Evolutionary conservation across 1,140 invertebrate species (phyloP), one percentile per base, ranked within the genome.

Genomic region (Trachymyrmex cornetzi): DNA sequence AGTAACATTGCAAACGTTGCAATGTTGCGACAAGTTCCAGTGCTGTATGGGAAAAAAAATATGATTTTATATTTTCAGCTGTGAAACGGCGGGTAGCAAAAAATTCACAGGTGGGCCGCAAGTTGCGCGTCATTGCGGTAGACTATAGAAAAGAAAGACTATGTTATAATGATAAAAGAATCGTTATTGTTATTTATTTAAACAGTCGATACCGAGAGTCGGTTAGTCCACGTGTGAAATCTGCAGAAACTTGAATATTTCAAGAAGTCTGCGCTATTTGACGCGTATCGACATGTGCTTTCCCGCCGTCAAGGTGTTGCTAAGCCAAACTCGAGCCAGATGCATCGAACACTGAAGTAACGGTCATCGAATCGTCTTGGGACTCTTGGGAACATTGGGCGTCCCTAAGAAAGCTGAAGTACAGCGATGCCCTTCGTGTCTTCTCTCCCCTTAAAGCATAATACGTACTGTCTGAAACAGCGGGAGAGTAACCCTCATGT

Each of bases 271-370:
- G n/a, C 19, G 7, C 9, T 48, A 6, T 12, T 22, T 22, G 64
- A 69, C 7, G 44, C 1, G 3, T 7, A 14, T 22, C 27, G 19
- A n/a, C 4, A 34, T 16, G 22, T 0, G 44, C 34, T 16, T 30
- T 16, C 4, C 14, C 11, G 7, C 30, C 14, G n/a, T 69, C 19
- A n/a, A 53, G 3, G 77, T 71, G 77, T 81, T 81, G 77, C 77
- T 57, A 80, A n/a, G 63, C 48, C 27, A 38, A 38, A 34, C 30
- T 34, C 30, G 44, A 22, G 16, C 77, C 77, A 80, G 63, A 48
- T 69, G 30, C 48, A 61, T 14, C 48, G 7, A 2, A 19, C 53
- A 61, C 14, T 12, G 19, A 12, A 53, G 11, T 80, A 67, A 80
- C 63, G 77, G 77, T 81, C 14, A 0, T 48, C 22, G 9, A 38